Evolutionary conservation across 2,113 vertebrate genomes (phyloP), one percentile per base, ranked within the genome.

Genomic region (Cathartes aura): DNA sequence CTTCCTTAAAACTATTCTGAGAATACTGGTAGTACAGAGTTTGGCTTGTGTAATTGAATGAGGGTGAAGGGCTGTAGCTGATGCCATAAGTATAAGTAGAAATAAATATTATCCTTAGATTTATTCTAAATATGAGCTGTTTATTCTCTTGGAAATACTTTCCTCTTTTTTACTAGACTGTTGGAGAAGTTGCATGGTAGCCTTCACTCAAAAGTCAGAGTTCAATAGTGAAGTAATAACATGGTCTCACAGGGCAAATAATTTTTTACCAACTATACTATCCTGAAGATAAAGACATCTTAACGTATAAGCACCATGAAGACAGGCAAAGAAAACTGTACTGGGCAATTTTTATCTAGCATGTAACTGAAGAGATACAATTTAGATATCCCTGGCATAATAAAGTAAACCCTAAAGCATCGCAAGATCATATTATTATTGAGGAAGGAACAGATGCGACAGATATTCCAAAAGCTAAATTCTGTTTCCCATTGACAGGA

Each of bases 381-480:
- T 97, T 96, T 75, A 96, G 94, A 93, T 95, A 91, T 84, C 81
- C 60, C 52, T 87, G 68, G 47, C 76, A 82, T 84, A 94, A 91
- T 79, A 97, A 95, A 94, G 45, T 53, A 89, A 94, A 89, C 52
- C 73, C 87, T 45, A 89, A 67, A 95, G 94, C 80, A 79, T 85
- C 82, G 82, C 50, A 32, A 79, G 83, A 93, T 89, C 19, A 1
- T 66, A 3, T 53, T 93, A 48, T 67, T 81, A 24, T 10, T 68
- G 64, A 56, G 48, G 76, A 93, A 84, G 52, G 38, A 79, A 48
- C 36, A 96, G 68, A 87, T 68, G 12, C 0, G 6, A 45, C 58
- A 91, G 86, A 75, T 82, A 78, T 36, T 82, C 53, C 40, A 38
- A 79, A 89, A 89, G 56, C 60, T 75, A 24, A 79, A 56, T 82